Base-by-base conservation (phyloP, 2,797 vertebrate species). In the Anisognathus igniventris region DNA sequence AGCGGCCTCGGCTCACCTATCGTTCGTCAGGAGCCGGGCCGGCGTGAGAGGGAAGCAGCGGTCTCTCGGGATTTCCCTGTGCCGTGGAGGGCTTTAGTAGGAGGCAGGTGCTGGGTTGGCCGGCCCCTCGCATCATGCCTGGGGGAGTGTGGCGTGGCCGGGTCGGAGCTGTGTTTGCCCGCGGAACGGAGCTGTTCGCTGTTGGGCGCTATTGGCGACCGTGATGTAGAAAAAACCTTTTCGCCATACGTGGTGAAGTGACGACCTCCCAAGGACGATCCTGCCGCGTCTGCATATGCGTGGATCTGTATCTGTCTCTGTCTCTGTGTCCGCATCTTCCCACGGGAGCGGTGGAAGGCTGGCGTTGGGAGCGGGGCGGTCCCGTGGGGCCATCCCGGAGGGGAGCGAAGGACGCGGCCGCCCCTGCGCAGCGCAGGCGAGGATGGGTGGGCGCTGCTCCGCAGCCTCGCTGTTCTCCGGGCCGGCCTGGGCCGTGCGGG, bases 231-330 rank as follows among this genome's bases (percentile, higher is more conserved):
- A 45, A 44, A 58, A 3, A 12, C 54, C 37, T 77, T 56, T 75
- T 54, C 12, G 44, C 67, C 15, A 5, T 67, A 19, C 30, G 33
- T 39, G 60, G 58, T 25, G 58, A 76, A 82, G 71, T 13, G 78
- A 47, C 85, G 92, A 88, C 92, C 93, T 95, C 57, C 75, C 92
- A 91, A 91, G 94, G 96, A 66, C 93, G 72, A 27, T 25, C 25
- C 21, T 58, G 81, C 56, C 6, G 42, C 47, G 53, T 21, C 20
- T 31, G 18, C 68, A 7, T 56, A 14, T 8, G 51, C 30, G 18
- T 33, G 31, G 33, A 17, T 35, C 14, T 2, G 0, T 28, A 5
- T 7, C 37, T 10, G 0, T 40, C 15, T 23, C 6, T 0, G 30
- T 28, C 44, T 30, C 0, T 31, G 2, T 8, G 74, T 8, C 33